Conservation (phyloP, 1,140 invertebrate species). For the Orchestia grillus region DNA sequence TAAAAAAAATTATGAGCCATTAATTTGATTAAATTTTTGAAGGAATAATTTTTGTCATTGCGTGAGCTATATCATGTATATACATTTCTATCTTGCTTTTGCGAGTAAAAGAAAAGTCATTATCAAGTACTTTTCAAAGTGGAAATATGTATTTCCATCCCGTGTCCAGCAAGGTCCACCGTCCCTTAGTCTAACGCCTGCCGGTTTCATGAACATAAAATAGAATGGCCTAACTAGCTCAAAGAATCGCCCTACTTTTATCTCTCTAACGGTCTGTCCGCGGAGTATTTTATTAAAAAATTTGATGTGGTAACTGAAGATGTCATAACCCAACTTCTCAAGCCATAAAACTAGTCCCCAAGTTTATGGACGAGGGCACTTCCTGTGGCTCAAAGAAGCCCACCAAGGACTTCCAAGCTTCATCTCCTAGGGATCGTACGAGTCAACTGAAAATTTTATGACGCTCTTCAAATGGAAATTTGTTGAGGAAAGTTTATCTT, state of each 20-base stretch:
- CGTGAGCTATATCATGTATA: too few species aligned
- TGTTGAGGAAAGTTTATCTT: background rate
- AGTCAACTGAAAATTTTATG: background rate
- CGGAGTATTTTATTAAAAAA: constrained; percentile 22
- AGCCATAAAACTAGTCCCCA: background rate
- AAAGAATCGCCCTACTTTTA: background rate
- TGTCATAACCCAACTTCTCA: constrained; percentile 35
- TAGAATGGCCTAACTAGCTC: constrained; percentile 4
- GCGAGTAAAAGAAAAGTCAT: background rate
- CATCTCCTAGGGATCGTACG: background rate
- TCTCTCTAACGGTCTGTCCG: background rate
- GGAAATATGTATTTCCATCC: background rate
- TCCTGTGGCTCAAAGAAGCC: background rate
- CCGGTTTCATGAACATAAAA: background rate
- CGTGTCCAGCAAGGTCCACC: background rate
- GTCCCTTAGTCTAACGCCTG: background rate
- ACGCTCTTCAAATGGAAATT: background rate
- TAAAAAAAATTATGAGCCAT: too few species aligned
- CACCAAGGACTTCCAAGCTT: background rate
- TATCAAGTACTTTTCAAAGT: background rate
- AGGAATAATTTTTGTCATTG: too few species aligned
- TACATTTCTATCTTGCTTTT: background rate
- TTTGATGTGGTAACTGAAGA: constrained; percentile 12
- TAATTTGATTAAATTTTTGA: too few species aligned
- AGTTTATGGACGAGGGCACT: background rate